Base-by-base conservation (phyloP, 2,113 vertebrate genomes). In the Rhipidura dahli region DNA sequence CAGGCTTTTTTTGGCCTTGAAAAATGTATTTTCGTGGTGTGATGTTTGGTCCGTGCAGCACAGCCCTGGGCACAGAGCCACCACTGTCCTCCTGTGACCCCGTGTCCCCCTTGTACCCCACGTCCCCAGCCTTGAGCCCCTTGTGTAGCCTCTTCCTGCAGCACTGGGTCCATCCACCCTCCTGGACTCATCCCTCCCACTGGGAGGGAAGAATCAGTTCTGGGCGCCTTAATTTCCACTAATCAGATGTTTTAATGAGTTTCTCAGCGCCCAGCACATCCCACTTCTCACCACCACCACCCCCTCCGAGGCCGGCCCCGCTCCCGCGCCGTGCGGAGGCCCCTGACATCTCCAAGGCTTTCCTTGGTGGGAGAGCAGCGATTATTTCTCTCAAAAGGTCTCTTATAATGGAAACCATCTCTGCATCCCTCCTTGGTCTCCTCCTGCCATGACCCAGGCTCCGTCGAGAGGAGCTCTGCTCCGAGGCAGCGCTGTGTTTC, bases 391-490 rank as follows among this genome's bases (percentile, higher is more conserved):
- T 96, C 94, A 87, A 93, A 94, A 96, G 91, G 75, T 86, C 89
- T 90, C 91, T 91, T 88, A 84, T 95, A 94, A 95, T 92, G 85
- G 95, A 96, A 97, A 96, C 92, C 90, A 83, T 95, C 94, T 91
- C 96, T 92, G 91, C 91, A 92, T 93, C 93, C 84, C 92, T 87
- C 87, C 95, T 83, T 70, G 85, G 87, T 93, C 95, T 94, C 95
- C 94, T 96, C 94, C 96, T 93, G 96, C 79, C 76, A 63, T 95
- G 95, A 97, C 95, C 96, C 89, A 92, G 76, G 89, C 93, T 90
- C 89, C 92, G 26, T 92, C 20, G 90, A 96, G 96, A 93, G 91
- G 91, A 95, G 89, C 68, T 91, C 83, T 90, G 89, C 90, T 95
- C 87, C 14, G 39, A 95, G 93, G 88, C 96, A 95, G 93, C 21